Conservation (phyloP, 2,888 invertebrate species). For the Erynnis tages region DNA sequence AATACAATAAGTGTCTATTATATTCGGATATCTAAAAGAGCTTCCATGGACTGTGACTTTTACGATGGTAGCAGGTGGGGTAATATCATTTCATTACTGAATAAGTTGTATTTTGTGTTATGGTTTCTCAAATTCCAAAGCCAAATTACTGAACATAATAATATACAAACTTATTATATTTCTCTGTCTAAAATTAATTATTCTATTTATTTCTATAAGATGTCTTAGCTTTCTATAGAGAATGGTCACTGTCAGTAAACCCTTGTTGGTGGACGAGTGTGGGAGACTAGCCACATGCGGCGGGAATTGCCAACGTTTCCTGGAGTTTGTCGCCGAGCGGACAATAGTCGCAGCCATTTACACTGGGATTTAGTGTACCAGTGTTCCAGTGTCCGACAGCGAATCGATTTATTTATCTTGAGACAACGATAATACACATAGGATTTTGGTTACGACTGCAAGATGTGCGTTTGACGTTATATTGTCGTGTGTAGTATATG, state of each 20-base stretch:
- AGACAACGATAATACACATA: background rate
- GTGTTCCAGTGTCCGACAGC: conserved; percentile 14
- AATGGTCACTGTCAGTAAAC: conserved; percentile 33
- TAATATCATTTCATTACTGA: too few relatives aligned
- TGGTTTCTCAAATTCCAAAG: too few relatives aligned
- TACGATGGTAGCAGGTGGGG: too few relatives aligned
- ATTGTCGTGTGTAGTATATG: background rate
- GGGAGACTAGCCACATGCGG: conserved; percentile 47
- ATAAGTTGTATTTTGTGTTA: too few relatives aligned
- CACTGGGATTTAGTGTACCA: conserved; percentile 33
- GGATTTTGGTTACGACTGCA: background rate
- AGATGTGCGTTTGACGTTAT: background rate
- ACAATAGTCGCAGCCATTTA: conserved; percentile 40
- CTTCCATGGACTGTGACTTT: too few relatives aligned
- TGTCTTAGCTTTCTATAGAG: too few relatives aligned
- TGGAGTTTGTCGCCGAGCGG: conserved; percentile 31
- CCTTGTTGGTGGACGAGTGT: conserved; percentile 34
- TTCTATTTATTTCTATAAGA: too few relatives aligned
- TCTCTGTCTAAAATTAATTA: too few relatives aligned
- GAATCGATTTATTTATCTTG: conserved; percentile 16
- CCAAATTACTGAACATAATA: too few relatives aligned
- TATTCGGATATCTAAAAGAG: too few relatives aligned
- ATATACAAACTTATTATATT: too few relatives aligned
- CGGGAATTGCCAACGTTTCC: conserved; percentile 32
- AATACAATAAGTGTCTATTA: too few relatives aligned